These are phyloP conservation scores for Cygnus olor DNA, from an alignment of 2,797 vertebrate species.

Conservation along the genomic window DNA sequence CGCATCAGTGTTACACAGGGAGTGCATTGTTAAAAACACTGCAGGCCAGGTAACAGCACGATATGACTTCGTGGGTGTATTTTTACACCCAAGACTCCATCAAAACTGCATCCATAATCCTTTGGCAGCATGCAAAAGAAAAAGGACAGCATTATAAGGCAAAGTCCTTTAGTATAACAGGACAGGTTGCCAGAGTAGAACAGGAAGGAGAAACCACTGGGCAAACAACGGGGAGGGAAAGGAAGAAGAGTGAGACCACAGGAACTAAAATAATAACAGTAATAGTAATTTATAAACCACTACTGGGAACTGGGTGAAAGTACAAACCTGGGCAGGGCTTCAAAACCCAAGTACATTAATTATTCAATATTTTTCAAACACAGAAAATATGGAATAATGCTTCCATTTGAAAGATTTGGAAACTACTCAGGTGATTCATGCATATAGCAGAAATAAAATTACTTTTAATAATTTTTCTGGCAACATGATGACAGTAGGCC, in stretches of 20 bases:
- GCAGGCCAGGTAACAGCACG: not conserved
- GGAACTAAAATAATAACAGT: slow-evolving; percentile 11
- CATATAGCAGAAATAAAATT: not conserved
- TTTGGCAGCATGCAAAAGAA: slow-evolving; percentile 67
- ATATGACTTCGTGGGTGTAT: not conserved
- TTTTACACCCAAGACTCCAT: not conserved
- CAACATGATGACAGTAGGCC: not conserved
- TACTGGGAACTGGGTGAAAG: not conserved
- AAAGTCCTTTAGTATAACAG: not conserved
- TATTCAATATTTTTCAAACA: not conserved
- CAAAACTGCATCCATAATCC: slow-evolving; percentile 48
- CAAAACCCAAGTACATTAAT: not conserved
- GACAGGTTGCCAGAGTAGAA: not conserved
- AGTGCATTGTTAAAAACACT: not conserved
- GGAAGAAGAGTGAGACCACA: slow-evolving; percentile 21
- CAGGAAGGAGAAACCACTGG: not conserved
- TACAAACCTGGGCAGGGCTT: not conserved
- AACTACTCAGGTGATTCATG: not conserved
- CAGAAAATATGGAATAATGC: not conserved
- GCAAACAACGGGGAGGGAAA: not conserved
- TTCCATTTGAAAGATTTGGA: not conserved
- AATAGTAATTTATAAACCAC: not conserved
- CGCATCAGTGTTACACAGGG: not conserved
- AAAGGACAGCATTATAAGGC: slow-evolving; percentile 51
- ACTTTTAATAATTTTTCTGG: slow-evolving; percentile 6